These are phyloP conservation scores for Piprites chloris DNA, from an alignment of 2,113 vertebrate species.

Conservation along the genomic window DNA sequence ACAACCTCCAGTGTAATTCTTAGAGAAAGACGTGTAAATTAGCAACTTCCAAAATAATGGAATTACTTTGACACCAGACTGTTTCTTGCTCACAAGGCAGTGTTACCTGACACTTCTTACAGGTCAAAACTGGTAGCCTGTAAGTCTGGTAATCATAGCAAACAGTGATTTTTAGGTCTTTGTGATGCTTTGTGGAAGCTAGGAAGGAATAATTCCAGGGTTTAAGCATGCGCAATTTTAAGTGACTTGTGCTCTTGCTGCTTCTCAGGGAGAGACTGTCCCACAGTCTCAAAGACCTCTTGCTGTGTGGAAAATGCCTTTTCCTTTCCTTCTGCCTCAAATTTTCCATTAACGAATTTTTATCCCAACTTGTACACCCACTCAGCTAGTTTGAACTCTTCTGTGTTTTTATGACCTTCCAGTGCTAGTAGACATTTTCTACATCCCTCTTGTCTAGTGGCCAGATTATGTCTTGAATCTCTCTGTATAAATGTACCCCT, in stretches of 20 bases:
- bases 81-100: not conserved
- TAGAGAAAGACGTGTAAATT: not conserved
- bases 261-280: conserved; percentile 1
- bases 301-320: conserved; percentile 14
- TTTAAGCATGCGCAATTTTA: not conserved
- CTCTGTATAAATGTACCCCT: not conserved
- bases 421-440: not conserved
- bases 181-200: not conserved
- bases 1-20: not conserved
- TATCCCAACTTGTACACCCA: conserved; percentile 11
- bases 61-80: not conserved
- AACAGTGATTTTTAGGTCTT: not conserved
- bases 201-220: not conserved
- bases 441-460: not conserved
- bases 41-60: not conserved
- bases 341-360: conserved; percentile 27
- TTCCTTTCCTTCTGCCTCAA: conserved; percentile 29
- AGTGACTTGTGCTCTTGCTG: not conserved
- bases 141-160: not conserved
- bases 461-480: not conserved
- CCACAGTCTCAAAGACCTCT: conserved; percentile 22
- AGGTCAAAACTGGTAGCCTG: not conserved
- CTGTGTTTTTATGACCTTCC: conserved; percentile 25
- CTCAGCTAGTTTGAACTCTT: not conserved
- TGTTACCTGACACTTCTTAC: not conserved